phyloP scores from a whole-genome alignment of 2,888 invertebrate genomes.

The Microdon myrmicae region DNA sequence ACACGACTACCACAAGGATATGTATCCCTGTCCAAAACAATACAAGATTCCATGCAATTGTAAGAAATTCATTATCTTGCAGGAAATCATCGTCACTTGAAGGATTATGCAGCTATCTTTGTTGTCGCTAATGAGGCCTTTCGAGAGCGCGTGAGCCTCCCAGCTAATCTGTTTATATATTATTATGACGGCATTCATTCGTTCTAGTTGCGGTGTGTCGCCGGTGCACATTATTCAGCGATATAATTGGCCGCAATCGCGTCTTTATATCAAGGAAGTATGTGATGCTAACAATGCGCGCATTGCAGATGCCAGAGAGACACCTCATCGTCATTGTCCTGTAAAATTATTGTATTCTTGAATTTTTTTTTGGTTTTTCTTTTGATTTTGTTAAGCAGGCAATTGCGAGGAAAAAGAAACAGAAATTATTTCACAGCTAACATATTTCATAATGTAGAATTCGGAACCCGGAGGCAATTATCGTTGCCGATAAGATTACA shows the following conservation, averaged over 20 bases:
- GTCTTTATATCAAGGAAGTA: constrained; percentile 39
- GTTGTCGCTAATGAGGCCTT: constrained; percentile 50
- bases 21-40: constrained; percentile 23
- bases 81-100: constrained; percentile 38
- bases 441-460: too few relatives aligned
- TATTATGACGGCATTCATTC: constrained; percentile 22
- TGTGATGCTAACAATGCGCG: constrained; percentile 1
- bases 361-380: constrained; percentile 1
- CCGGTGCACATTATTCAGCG: constrained; percentile 32
- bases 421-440: too few relatives aligned
- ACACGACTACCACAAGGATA: constrained; percentile 32
- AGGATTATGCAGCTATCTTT: constrained; percentile 52
- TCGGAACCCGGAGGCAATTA: too few relatives aligned
- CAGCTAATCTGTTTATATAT: constrained; percentile 47
- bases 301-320: constrained; percentile 40
- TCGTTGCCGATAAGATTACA: too few relatives aligned
- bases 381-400: neutral
- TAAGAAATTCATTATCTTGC: constrained; percentile 45
- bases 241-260: constrained; percentile 41
- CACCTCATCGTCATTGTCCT: neutral
- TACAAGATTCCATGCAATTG: constrained; percentile 29
- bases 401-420: too few relatives aligned
- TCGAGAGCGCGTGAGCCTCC: constrained; percentile 41
- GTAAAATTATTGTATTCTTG: neutral
- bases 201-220: constrained; percentile 30